Evolutionary conservation across 2,888 invertebrate species (phyloP), one percentile per base, ranked within the genome.

Genomic region (Pinctada fucata): DNA sequence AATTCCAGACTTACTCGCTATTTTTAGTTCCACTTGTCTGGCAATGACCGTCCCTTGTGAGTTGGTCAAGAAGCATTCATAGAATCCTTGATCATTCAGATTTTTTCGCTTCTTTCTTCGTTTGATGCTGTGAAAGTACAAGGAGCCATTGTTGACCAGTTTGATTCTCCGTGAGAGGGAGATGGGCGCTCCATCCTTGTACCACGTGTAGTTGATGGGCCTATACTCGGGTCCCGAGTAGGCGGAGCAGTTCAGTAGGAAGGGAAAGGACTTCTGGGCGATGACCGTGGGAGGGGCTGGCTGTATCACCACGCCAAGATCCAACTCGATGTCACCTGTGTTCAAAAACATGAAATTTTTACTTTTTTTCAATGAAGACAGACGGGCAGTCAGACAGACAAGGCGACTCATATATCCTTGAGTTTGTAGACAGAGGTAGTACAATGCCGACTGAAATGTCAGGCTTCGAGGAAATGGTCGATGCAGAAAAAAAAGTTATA

Each of bases 51-150:
- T 85, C 13, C 88, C 88, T 64, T 82, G 66, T 3, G 66, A 68
- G 73, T 85, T 84, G 6, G 71, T 73, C 52, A 82, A 81, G 75
- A 82, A 84, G 79, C 88, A 88, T 31, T 86, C 86, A 48, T 88
- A 88, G n/a, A 84, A 74, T 51, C 88, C 88, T n/a, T 82, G 84
- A 73, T 88, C 84, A 3, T 80, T 76, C 51, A 79, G 68, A 58
- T 74, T 75, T 58, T 79, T 82, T 47, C 70, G 69, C 52, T 66
- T 74, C 72, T 72, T 72, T 47, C 66, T 8, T 13, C 52, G 70
- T 48, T 77, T 77, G 2, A 72, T 47, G 16, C 67, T 66, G 51
- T 50, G 76, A 51, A 77, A 72, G 58, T 77, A 77, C 47, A 77
- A 51, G 2, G 76, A 77, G 6, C 76, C 76, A 66, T 77, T 72